Evolutionary conservation across 2,797 vertebrate species (phyloP).

Genomic region (Pelobates cultripes): DNA sequence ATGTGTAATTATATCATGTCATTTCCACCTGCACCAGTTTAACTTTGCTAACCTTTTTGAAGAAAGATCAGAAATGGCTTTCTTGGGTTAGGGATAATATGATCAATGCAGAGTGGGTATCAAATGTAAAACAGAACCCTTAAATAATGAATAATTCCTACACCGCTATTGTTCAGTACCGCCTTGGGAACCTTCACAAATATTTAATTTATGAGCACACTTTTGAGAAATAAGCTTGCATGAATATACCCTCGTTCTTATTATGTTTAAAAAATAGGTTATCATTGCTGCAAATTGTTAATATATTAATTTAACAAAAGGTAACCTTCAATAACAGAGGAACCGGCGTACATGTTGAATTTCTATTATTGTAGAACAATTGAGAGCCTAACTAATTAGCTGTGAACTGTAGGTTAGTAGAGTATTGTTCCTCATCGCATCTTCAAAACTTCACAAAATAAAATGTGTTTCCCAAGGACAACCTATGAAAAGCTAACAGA

Average conservation of each 20-base stretch:
- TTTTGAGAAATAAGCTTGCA: neutral
- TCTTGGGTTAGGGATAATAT: neutral
- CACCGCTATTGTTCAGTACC: neutral
- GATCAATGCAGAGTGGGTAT: neutral
- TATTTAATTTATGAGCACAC: neutral
- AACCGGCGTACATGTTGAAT: neutral
- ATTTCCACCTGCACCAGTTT: no score
- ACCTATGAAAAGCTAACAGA: conserved; percentile 43
- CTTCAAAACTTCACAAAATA: conserved; percentile 21
- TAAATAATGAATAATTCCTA: neutral
- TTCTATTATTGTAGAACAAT: neutral
- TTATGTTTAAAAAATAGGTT: neutral
- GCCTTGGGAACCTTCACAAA: no score
- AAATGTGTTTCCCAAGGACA: conserved; percentile 42
- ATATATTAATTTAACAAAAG: neutral
- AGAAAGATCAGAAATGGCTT: neutral
- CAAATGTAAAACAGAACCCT: neutral
- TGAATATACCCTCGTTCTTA: neutral
- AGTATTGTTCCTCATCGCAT: conserved; percentile 37
- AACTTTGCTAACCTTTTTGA: no score
- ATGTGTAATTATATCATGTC: neutral
- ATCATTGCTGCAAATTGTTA: neutral
- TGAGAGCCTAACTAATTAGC: conserved; percentile 12
- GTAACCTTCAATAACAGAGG: neutral
- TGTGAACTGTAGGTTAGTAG: conserved; percentile 40